Evolutionary conservation across 2,113 vertebrate genomes (phyloP), one percentile per base, ranked within the genome.

Genomic region (Cercocebus atys): DNA sequence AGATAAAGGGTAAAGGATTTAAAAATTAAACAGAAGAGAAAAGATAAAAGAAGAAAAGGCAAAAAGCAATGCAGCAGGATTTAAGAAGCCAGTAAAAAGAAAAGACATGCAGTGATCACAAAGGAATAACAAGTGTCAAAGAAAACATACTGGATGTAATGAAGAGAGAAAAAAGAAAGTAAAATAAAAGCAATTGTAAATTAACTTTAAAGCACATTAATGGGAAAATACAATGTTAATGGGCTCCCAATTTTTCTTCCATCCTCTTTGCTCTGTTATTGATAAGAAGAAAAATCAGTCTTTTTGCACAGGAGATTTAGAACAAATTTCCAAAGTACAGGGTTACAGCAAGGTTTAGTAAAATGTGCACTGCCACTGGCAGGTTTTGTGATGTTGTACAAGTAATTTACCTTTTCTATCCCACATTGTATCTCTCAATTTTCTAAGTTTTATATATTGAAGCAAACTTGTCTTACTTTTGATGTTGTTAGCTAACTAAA

Each of bases 1-100:
- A 98, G 98, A 98, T 98, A 98, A 98, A 99, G 98, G 97, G 97
- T 96, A 98, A 98, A 97, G 98, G 97, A 98, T 98, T 98, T 98
- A 98, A 98, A 98, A 99, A 98, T 98, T 98, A 98, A 98, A 98
- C 98, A 98, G 96, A 98, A 98, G 97, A 93, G 80, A 98, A 98
- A 98, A 98, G 98, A 98, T 98, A 98, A 98, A 98, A 98, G 98
- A 98, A 98, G 98, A 89, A 98, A 98, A 98, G 93, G 97, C 97
- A 98, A 98, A 98, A 98, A 98, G 98, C 97, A 97, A 98, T 96
- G 98, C 96, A 97, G 97, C 97, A 98, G 98, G 98, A 98, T 98
- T 98, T 98, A 98, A 98, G 96, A 96, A 98, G 95, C 75, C 96
- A 97, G 90, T 94, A 98, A 97, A 98, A 98, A 98, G 97, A 98